These are phyloP conservation scores for Sarcophaga variegata DNA, from an alignment of 2,888 invertebrate species.

Conservation along the genomic window DNA sequence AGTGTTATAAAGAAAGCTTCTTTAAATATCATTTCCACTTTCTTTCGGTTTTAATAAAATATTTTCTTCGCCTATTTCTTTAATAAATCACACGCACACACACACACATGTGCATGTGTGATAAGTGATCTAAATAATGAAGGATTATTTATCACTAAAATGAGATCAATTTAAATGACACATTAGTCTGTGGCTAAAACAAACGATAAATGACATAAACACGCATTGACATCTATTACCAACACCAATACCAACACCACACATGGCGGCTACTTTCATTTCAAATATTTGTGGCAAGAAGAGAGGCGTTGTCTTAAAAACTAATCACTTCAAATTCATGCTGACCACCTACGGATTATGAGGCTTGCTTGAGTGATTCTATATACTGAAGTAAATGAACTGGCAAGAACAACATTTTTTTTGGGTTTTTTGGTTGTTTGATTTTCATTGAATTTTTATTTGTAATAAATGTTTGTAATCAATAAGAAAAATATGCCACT, in stretches of 20 bases:
- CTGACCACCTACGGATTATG: conserved; percentile 45
- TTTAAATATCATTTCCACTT: too few species aligned
- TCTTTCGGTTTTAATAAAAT: too few species aligned
- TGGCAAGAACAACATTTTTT: conserved; percentile 1
- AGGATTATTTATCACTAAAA: conserved; percentile 42
- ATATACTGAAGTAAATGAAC: conserved; percentile 19
- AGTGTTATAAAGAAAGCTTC: too few species aligned
- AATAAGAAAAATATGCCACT: conserved; percentile 44
- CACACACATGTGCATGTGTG: neutral
- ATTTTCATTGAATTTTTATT: neutral
- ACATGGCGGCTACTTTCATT: neutral
- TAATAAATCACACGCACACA: neutral
- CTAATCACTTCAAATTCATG: conserved; percentile 23
- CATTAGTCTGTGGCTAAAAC: conserved; percentile 25
- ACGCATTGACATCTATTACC: conserved; percentile 18
- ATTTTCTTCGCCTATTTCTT: too few species aligned
- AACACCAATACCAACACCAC: conserved; percentile 16
- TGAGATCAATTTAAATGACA: conserved; percentile 40
- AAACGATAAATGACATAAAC: conserved; percentile 40
- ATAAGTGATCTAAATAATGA: conserved; percentile 17
- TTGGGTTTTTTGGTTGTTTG: neutral
- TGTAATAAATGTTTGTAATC: conserved; percentile 47
- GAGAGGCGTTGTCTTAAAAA: conserved; percentile 19
- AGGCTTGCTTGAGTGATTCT: neutral
- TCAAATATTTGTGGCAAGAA: neutral